Percentiles rank a stretch among this genome's conserved stretches.
Evolutionary conservation across 2,113 vertebrate genomes (phyloP).

Genomic region (Tautogolabrus adspersus): DNA sequence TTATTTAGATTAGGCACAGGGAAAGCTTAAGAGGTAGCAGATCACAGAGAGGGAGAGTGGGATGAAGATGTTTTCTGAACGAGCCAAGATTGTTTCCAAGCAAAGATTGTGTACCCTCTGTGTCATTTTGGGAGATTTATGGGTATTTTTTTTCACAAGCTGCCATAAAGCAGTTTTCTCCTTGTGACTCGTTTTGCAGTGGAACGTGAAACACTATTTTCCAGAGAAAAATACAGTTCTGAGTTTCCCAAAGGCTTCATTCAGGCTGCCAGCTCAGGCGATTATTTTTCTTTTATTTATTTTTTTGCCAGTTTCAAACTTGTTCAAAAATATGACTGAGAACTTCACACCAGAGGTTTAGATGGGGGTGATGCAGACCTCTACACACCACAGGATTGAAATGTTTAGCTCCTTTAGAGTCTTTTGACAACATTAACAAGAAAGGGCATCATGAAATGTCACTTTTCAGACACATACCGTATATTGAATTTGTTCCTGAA

Average conservation of each 20-base stretch:
- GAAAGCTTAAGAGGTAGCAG: constrained; percentile 7
- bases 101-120: constrained; percentile 29
- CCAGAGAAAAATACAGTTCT: constrained; percentile 25
- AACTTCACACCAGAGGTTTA: not conserved
- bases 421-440: not conserved
- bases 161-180: constrained; percentile 43
- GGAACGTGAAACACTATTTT: constrained; percentile 44
- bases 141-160: constrained; percentile 22
- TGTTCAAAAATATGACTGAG: not conserved
- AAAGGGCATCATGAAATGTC: not conserved
- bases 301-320: constrained; percentile 11
- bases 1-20: constrained; percentile 20
- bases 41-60: not conserved
- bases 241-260: constrained; percentile 34
- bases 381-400: not conserved
- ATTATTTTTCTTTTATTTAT: not conserved
- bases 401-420: not conserved
- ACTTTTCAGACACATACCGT: not conserved
- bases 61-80: constrained; percentile 23
- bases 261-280: constrained; percentile 10
- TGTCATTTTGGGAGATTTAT: constrained; percentile 58
- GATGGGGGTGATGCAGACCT: not conserved
- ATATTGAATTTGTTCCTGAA: not conserved
- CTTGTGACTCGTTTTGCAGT: constrained; percentile 23
- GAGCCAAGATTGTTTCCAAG: constrained; percentile 31